Conservation (phyloP, 2,888 invertebrate genomes). For the Lasius platythorax region DNA sequence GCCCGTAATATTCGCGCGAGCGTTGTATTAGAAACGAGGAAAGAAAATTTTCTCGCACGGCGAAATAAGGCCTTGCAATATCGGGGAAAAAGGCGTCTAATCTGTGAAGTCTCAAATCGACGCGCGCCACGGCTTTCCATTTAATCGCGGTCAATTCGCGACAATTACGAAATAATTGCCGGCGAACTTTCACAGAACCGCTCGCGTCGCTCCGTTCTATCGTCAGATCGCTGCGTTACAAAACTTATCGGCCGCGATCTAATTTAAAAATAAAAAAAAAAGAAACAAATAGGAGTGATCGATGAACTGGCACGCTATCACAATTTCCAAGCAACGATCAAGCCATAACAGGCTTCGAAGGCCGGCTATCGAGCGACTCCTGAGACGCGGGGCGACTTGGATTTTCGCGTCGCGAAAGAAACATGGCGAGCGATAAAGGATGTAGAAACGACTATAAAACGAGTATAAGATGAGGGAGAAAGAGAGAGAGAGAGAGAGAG, state of each 20-base stretch:
- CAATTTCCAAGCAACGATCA: constrained; percentile 75
- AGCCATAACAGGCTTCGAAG: constrained; percentile 72
- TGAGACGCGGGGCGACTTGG: constrained; percentile 65
- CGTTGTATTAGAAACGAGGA: not conserved
- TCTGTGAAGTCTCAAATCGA: not conserved
- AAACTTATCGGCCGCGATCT: constrained; percentile 52
- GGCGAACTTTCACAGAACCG: constrained; percentile 33
- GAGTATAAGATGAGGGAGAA: constrained; percentile 16
- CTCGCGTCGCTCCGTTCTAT: not conserved
- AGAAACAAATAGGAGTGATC: constrained; percentile 69
- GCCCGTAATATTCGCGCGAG: not conserved
- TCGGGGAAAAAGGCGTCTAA: constrained; percentile 12
- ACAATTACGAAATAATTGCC: constrained; percentile 41
- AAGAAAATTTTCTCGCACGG: not conserved
- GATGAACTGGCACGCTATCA: constrained; percentile 72
- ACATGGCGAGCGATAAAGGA: constrained; percentile 51
- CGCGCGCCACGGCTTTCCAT: constrained; percentile 22
- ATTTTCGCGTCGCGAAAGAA: constrained; percentile 72
- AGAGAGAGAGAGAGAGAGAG: not conserved
- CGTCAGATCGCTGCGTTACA: constrained; percentile 31
- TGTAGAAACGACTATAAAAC: constrained; percentile 23
- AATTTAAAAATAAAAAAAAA: constrained; percentile 58
- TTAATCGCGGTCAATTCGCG: constrained; percentile 32
- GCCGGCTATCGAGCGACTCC: constrained; percentile 70
- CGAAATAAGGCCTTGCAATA: constrained; percentile 9